These are phyloP conservation scores for Pantherophis guttatus DNA, from an alignment of 2,113 vertebrate species.

Conservation along the genomic window DNA sequence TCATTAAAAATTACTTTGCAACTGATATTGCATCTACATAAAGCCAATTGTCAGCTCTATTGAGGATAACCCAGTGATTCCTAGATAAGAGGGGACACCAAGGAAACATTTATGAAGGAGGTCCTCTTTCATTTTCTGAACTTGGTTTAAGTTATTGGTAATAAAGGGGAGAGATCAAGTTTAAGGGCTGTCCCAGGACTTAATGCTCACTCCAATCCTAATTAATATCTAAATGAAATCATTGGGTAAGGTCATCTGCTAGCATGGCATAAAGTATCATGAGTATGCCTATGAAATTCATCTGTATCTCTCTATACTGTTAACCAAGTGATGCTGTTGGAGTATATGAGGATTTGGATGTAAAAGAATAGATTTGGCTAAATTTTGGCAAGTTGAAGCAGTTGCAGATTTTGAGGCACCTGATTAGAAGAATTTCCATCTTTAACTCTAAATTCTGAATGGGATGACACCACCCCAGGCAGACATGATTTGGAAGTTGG, in stretches of 20 bases:
- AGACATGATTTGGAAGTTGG: neutral
- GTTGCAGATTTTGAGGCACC: neutral
- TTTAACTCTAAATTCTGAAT: neutral
- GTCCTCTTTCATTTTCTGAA: neutral
- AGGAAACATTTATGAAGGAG: neutral
- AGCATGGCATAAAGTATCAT: neutral
- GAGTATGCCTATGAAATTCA: neutral
- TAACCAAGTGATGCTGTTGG: neutral
- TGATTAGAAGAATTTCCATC: neutral
- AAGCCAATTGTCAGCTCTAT: neutral
- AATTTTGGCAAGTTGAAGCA: neutral
- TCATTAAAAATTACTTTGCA: neutral
- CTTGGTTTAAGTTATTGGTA: neutral
- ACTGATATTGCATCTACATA: neutral
- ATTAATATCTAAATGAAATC: neutral
- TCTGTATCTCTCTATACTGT: neutral
- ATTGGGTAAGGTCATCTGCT: neutral
- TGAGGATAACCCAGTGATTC: neutral
- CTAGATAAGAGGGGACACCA: neutral
- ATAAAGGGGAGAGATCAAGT: neutral
- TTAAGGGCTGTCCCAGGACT: neutral
- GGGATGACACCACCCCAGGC: neutral
- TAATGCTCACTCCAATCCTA: neutral
- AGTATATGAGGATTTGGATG: neutral
- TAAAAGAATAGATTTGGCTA: neutral